Percentiles rank a stretch among this genome's conserved stretches.
phyloP scores from a whole-genome alignment of 2,888 invertebrate genomes.

The Eristalis arbustorum region DNA sequence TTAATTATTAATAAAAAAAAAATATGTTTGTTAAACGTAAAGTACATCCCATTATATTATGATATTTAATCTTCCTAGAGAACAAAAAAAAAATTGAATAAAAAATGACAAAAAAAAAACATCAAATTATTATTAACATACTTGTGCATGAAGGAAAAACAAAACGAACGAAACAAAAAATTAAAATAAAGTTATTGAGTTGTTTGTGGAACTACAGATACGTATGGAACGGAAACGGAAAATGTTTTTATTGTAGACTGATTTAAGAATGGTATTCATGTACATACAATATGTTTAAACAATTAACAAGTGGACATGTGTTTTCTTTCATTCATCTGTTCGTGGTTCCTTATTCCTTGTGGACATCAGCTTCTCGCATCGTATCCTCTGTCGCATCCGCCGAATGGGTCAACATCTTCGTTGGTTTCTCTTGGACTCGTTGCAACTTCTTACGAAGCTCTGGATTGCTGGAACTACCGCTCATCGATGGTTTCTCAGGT shows the following conservation, averaged over 20 bases:
- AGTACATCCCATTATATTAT: conserved; percentile 49
- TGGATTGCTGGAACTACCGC: too few relatives aligned
- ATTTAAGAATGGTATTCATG: not conserved
- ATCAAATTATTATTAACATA: conserved; percentile 51
- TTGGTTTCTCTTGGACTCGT: too few relatives aligned
- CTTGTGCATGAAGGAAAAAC: not conserved
- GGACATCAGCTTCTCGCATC: not conserved
- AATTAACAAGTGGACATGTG: not conserved
- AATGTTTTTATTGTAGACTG: not conserved
- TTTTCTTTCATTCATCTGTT: not conserved
- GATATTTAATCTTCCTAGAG: conserved; percentile 60
- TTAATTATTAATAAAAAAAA: conserved; percentile 12
- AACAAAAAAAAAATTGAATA: not conserved
- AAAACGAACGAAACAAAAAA: too few relatives aligned
- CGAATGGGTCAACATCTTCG: too few relatives aligned
- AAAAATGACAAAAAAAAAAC: conserved; percentile 41
- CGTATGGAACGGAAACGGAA: not conserved
- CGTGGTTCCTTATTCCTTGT: not conserved
- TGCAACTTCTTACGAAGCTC: too few relatives aligned
- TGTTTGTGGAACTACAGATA: not conserved
- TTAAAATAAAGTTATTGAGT: not conserved
- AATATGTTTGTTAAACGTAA: conserved; percentile 59
- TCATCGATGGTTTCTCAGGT: too few relatives aligned
- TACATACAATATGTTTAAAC: not conserved
- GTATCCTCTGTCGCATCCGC: too few relatives aligned